Percentiles rank a stretch among this genome's conserved stretches.
Conservation (phyloP, 2,113 vertebrate species). For the Pituophis catenifer region DNA sequence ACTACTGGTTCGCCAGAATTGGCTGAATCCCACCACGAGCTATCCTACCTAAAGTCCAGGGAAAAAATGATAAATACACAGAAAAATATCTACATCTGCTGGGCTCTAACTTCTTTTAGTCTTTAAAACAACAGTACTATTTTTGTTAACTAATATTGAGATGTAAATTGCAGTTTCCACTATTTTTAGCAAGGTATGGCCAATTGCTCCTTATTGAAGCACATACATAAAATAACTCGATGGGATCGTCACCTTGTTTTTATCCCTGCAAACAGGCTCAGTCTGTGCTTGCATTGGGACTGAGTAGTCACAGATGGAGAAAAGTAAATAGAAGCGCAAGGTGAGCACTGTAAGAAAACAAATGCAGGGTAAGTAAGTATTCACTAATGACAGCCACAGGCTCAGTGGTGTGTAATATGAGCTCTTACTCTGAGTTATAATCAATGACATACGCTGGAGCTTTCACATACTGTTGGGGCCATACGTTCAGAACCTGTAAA, state of each 20-base stretch:
- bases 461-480: constrained; percentile 11
- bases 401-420: constrained; percentile 20
- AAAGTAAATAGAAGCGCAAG: constrained; percentile 20
- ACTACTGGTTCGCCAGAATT: too few relatives aligned
- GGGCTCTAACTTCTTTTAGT: background rate
- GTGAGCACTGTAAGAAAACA: background rate
- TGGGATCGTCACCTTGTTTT: background rate
- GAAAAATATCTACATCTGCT: background rate
- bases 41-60: background rate
- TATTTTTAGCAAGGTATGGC: background rate
- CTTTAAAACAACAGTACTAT: background rate
- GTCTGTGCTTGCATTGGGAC: constrained; percentile 4
- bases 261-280: background rate
- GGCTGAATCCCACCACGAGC: too few relatives aligned
- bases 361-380: background rate
- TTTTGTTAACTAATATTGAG: background rate
- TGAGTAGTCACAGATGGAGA: constrained; percentile 1
- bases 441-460: background rate
- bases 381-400: background rate
- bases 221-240: background rate
- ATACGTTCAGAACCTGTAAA: constrained; percentile 1
- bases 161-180: background rate
- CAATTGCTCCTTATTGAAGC: background rate
- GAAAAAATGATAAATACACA: background rate
- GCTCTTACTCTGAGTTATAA: background rate